These are phyloP conservation scores for Zele albiditarsus DNA, from an alignment of 2,888 invertebrate genomes.

Conservation along the genomic window DNA sequence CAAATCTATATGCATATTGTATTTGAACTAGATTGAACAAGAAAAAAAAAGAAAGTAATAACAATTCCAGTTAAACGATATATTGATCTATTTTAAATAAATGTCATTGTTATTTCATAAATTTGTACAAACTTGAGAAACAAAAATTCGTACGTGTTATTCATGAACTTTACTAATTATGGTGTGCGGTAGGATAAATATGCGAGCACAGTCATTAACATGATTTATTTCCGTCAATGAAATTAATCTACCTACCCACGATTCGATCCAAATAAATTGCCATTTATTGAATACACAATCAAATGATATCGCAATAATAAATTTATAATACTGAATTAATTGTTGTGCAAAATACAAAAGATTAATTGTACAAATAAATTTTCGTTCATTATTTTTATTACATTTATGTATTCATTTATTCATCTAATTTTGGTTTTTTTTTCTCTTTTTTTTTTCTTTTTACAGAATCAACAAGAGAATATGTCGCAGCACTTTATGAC, in stretches of 20 bases:
- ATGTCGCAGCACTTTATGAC: constrained; percentile 81
- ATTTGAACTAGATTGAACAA: background rate
- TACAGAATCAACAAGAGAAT: background rate
- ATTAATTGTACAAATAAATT: background rate
- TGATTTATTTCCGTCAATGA: background rate
- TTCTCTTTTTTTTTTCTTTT: background rate
- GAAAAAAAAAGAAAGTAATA: background rate
- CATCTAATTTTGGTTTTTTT: too few relatives aligned
- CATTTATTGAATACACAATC: background rate
- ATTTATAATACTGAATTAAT: background rate
- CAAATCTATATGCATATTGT: background rate
- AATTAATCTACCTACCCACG: background rate
- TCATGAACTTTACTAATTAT: constrained; percentile 2
- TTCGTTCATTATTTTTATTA: background rate
- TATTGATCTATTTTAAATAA: background rate
- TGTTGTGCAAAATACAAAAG: background rate
- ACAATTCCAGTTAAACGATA: background rate
- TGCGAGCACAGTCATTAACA: background rate
- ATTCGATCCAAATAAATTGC: background rate
- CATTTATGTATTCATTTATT: too few relatives aligned
- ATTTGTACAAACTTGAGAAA: background rate
- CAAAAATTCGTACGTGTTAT: background rate
- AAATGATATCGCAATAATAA: background rate
- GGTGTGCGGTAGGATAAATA: background rate
- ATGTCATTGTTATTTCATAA: background rate